Base-by-base conservation (phyloP, 2,888 invertebrate species). In the Hylaea fasciaria region DNA sequence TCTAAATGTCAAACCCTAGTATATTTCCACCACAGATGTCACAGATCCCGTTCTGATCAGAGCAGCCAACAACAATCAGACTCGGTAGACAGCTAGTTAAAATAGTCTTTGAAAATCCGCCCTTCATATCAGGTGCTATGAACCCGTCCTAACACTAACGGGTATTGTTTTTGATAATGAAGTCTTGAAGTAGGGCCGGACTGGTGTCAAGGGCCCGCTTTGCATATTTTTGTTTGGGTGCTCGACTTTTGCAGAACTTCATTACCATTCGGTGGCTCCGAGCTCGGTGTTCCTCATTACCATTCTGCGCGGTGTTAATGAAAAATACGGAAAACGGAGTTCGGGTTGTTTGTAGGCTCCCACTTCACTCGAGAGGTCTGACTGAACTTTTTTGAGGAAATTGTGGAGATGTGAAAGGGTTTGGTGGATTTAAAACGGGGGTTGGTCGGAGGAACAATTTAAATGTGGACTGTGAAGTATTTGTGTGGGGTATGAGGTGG, bases 221-320 rank as follows among this genome's bases (percentile, higher is more conserved):
- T 83, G 84, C 87, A 86, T 86, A 82, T 83, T 83, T 83, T 80
- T 81, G 81, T 82, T 80, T 81, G 77, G 77, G 72, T 76, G 73
- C 73, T 70, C 61, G 73, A 74, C 70, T 74, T 71, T 62, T 61
- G 58, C 53, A 66, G 32, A 64, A 59, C 62, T 68, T 76, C 77
- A 80, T 78, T 79, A 76, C 58, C 65, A 69, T 69, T 61, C 52
- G 41, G 14, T 17, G 35, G 16, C 60, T 57, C 43, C 16, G 43
- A 10, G n/a, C 14, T 9, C 40, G 40, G 13, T 13, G 40, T 12
- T 40, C 13, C 12, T 11, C 13, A 13, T 13, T 40, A 40, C 14
- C 40, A 13, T 13, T 37, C 12, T n/a, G 37, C 11, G 12, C 37
- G 48, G 48, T 12, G 51, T 55, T 51, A 64, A 68, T 68, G 64